Percentiles rank a stretch among this genome's conserved stretches.
Conservation (phyloP, 2,888 invertebrate genomes). For the Lasioglossum leucozonium region DNA sequence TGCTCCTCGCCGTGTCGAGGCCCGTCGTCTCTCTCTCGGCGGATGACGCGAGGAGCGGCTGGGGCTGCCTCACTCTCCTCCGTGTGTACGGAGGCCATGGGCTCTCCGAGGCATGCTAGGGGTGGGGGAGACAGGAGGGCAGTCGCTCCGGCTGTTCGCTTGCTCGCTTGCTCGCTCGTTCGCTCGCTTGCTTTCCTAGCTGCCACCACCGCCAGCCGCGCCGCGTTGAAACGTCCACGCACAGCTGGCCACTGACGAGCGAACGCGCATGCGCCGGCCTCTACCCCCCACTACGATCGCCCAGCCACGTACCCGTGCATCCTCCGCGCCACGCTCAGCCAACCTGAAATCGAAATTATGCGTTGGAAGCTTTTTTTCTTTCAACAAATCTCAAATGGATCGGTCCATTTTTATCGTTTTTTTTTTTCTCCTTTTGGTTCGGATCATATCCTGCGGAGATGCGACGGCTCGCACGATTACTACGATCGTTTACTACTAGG, state of each 20-base stretch:
- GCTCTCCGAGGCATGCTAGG: slow-evolving; percentile 59
- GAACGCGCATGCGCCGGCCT: slow-evolving; percentile 53
- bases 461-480: no score
- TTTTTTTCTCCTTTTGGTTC: no score
- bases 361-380: background rate
- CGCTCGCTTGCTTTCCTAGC: slow-evolving; percentile 63
- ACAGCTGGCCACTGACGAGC: slow-evolving; percentile 60
- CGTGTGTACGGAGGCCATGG: slow-evolving; percentile 72
- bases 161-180: slow-evolving; percentile 61
- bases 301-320: background rate
- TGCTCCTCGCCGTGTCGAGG: slow-evolving; percentile 77
- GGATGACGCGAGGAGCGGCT: slow-evolving; percentile 81
- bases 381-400: background rate
- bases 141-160: slow-evolving; percentile 55
- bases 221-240: slow-evolving; percentile 61
- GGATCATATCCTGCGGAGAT: no score
- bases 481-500: no score
- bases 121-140: slow-evolving; percentile 61
- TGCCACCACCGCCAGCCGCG: slow-evolving; percentile 60
- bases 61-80: slow-evolving; percentile 71
- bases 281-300: slow-evolving; percentile 2
- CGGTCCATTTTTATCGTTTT: background rate
- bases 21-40: slow-evolving; percentile 72
- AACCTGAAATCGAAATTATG: background rate
- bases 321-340: background rate